A percentile compares a stretch with the other conserved stretches of the same genome.
Conservation (phyloP, 2,797 vertebrate genomes). For the Silurus lanzhouensis region DNA sequence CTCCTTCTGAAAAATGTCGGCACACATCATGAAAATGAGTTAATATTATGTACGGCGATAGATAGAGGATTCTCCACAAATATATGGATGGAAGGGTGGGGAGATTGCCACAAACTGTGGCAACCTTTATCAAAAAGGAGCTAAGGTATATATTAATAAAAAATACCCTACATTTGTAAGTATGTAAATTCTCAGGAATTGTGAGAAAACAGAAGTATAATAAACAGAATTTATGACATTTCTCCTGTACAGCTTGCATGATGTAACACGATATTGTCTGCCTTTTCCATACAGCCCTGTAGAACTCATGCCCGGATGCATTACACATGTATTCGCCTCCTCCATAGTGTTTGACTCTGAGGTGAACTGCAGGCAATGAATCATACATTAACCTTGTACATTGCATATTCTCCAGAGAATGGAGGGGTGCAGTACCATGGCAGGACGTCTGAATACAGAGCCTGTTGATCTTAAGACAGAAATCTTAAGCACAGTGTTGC, state of each 20-base stretch:
- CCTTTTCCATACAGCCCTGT: not conserved
- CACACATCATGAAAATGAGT: not conserved
- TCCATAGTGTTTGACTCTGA: not conserved
- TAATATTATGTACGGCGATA: not conserved
- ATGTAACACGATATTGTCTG: not conserved
- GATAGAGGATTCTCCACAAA: not conserved
- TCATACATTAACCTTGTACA: not conserved
- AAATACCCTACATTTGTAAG: not conserved
- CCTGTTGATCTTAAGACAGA: slow-evolving; percentile 54
- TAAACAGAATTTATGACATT: not conserved
- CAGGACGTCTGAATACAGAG: slow-evolving; percentile 28
- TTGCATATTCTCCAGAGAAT: not conserved
- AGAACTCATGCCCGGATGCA: slow-evolving; percentile 2
- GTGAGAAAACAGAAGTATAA: not conserved
- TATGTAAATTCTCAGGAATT: not conserved
- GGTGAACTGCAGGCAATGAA: slow-evolving; percentile 11
- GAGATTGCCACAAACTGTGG: not conserved
- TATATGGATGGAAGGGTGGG: not conserved
- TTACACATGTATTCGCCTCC: not conserved
- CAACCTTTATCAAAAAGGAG: not conserved
- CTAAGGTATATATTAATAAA: not conserved
- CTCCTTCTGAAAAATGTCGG: not conserved
- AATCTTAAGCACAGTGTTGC: slow-evolving; percentile 17
- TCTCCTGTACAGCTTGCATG: not conserved
- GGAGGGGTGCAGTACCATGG: slow-evolving; percentile 1